Evolutionary conservation across 1,140 invertebrate genomes (phyloP).

Genomic region (Calosoma granatense): DNA sequence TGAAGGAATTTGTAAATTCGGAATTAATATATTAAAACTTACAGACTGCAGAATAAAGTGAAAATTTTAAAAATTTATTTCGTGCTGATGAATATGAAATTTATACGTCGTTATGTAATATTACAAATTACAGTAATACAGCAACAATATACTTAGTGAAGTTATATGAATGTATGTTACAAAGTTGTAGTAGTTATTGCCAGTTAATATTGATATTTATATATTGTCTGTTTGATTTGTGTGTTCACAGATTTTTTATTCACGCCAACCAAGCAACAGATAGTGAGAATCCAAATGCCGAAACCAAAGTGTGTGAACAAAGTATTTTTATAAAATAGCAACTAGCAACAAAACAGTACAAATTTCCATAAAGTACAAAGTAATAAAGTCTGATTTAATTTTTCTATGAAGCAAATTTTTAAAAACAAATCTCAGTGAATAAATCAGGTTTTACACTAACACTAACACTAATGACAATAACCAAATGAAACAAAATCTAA

Average conservation of each 20-base stretch:
- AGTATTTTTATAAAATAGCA: constrained; percentile 7
- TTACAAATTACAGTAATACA: too few species aligned
- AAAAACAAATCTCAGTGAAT: neutral
- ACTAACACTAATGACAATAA: constrained; percentile 1
- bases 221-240: too few species aligned
- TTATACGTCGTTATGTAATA: too few species aligned
- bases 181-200: too few species aligned
- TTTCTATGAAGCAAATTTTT: constrained; percentile 2
- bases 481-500: neutral
- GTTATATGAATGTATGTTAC: too few species aligned
- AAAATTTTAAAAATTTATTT: too few species aligned
- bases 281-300: constrained; percentile 3
- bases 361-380: constrained; percentile 5
- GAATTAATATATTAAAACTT: too few species aligned
- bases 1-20: too few species aligned
- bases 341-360: constrained; percentile 7
- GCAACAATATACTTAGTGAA: too few species aligned
- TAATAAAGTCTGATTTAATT: constrained; percentile 7
- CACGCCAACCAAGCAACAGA: neutral
- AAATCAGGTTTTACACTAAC: neutral
- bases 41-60: too few species aligned
- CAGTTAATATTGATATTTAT: too few species aligned
- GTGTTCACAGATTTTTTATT: constrained; percentile 1
- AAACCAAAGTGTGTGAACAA: constrained; percentile 5
- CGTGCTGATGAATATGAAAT: too few species aligned